A percentile compares a stretch with the other conserved stretches of the same genome.
phyloP scores from a whole-genome alignment of 2,797 vertebrate genomes.

The Gymnothorax reevesii region DNA sequence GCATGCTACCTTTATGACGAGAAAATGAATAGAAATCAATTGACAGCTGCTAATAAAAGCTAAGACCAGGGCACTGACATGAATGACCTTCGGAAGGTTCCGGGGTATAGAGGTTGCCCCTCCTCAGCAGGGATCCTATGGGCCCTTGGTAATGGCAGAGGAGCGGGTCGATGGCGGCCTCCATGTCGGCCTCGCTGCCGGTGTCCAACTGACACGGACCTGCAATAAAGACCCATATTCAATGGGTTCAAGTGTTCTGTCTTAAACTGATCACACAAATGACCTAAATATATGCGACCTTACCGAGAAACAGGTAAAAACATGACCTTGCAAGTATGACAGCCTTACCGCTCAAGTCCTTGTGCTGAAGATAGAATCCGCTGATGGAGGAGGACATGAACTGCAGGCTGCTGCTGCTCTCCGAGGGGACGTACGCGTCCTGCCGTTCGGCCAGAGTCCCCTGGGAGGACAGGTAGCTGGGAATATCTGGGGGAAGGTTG shows the following conservation, averaged over 20 bases:
- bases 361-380: slow-evolving; percentile 86
- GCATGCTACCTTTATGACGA: too few relatives aligned
- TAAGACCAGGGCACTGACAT: slow-evolving; percentile 65
- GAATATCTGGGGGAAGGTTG: slow-evolving; percentile 92
- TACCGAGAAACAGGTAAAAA: too few relatives aligned
- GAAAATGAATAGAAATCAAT: too few relatives aligned
- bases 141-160: slow-evolving; percentile 84
- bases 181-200: slow-evolving; percentile 85
- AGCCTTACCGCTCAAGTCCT: slow-evolving; percentile 80
- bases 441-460: slow-evolving; percentile 92
- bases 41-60: too few relatives aligned
- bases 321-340: neutral
- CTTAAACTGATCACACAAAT: too few relatives aligned
- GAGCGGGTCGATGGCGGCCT: slow-evolving; percentile 81
- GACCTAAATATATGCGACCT: too few relatives aligned
- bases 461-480: slow-evolving; percentile 94
- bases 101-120: slow-evolving; percentile 70
- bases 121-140: slow-evolving; percentile 73
- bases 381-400: slow-evolving; percentile 81
- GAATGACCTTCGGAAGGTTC: slow-evolving; percentile 76
- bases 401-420: slow-evolving; percentile 90
- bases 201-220: slow-evolving; percentile 85
- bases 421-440: slow-evolving; percentile 87
- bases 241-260: too few relatives aligned
- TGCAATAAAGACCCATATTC: slow-evolving; percentile 48